Evolutionary conservation across 2,888 invertebrate genomes (phyloP).

Genomic region (Ornithoptera priamus): DNA sequence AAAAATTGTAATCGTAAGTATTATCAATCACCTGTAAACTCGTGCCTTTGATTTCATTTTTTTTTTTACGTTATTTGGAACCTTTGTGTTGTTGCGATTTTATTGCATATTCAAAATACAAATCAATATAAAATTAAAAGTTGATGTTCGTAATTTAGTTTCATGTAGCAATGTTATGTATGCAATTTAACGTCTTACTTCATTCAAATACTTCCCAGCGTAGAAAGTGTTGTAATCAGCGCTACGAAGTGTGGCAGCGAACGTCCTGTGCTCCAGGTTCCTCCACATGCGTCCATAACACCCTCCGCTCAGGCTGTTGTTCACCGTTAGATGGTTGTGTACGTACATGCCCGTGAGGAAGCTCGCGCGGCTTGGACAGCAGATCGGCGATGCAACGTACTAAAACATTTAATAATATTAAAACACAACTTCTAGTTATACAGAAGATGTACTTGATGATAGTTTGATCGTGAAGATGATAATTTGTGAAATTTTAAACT

Average conservation of each 20-base stretch:
- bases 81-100: too few species aligned
- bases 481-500: too few species aligned
- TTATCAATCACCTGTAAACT: too few species aligned
- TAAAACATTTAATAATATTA: constrained; percentile 45
- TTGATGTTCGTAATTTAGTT: too few species aligned
- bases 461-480: too few species aligned
- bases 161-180: too few species aligned
- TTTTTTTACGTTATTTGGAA: too few species aligned
- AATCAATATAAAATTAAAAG: too few species aligned
- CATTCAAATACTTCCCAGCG: constrained; percentile 96
- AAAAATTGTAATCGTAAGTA: too few species aligned
- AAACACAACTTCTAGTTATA: not conserved
- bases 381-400: constrained; percentile 92
- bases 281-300: constrained; percentile 87
- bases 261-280: constrained; percentile 81
- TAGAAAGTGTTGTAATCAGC: constrained; percentile 90
- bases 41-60: too few species aligned
- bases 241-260: constrained; percentile 84
- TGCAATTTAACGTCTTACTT: constrained; percentile 75
- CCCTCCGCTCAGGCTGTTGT: constrained; percentile 89
- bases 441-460: too few species aligned
- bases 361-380: constrained; percentile 94
- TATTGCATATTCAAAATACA: too few species aligned
- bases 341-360: constrained; percentile 91
- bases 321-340: constrained; percentile 88